Base-by-base conservation (phyloP, 2,888 invertebrate species). In the Dione juno region DNA sequence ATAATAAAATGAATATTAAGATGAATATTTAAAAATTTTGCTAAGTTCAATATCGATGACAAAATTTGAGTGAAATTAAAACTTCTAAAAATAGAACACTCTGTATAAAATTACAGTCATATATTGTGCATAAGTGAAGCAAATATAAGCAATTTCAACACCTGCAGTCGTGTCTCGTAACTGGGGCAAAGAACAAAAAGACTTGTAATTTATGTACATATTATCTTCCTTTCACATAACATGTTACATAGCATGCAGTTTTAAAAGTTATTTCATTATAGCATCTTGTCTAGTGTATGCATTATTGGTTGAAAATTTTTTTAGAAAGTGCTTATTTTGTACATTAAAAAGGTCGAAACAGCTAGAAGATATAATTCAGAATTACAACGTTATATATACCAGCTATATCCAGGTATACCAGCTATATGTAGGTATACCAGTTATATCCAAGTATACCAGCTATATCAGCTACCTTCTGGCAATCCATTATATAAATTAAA, bases 171-270 rank as follows among this genome's bases (percentile, higher is more conserved):
- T 61, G 58, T 61, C 54, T 37, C 54, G n/a, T 65, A 74, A 74
- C 67, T 53, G 58, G 71, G 67, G 64, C 70, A 53, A 58, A 45
- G 66, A 69, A 74, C 74, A 74, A 74, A 67, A 65, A 67, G 52
- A 45, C 35, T 66, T 41, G 35, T 69, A 71, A 74, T 71, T 74
- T 71, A 74, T 71, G 54, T 69, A 69, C 57, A 71, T 61, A 59
- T 28, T 50, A 14, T 64, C 41, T 45, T 53, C 21, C 66, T 67
- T 40, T 35, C 53, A 40, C 40, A 48, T 41, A 40, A n/a, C 58
- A 40, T 41, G 69, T 21, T 37, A 37, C n/a, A n/a, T n/a, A 10
- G 28, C 16, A 11, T 58, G 45, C 40, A 54, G 40, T 13, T 41
- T 58, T 58, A 19, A 58, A 69, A 57, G 41, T 57, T 58, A 65